A percentile compares a stretch with the other conserved stretches of the same genome.
Evolutionary conservation across 2,797 vertebrate species (phyloP).

Genomic region (Rhinichthys osculus): DNA sequence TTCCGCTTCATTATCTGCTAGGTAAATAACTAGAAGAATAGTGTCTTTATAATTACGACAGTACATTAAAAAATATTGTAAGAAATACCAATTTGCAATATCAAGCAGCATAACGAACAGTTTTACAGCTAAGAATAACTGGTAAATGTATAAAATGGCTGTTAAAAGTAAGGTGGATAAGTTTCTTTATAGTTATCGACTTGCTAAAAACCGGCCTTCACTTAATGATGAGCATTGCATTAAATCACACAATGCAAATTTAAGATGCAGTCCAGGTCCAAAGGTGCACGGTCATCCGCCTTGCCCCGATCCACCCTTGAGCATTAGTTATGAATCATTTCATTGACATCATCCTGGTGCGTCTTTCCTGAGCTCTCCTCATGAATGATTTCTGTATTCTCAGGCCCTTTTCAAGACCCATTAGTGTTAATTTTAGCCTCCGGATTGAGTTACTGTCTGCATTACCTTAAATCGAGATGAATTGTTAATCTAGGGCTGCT

Average conservation of each 20-base stretch:
- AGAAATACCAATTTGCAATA: not conserved
- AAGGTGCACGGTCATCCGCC: not conserved
- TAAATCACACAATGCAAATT: not conserved
- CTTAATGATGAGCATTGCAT: not conserved
- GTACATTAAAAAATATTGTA: not conserved
- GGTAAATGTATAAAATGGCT: not conserved
- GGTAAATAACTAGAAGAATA: not conserved
- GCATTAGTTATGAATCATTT: slow-evolving; percentile 56
- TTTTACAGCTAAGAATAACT: not conserved
- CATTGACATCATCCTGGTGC: slow-evolving; percentile 33
- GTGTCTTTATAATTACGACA: not conserved
- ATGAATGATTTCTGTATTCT: slow-evolving; percentile 52
- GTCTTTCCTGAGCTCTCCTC: slow-evolving; percentile 33
- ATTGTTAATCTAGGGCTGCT: slow-evolving; percentile 53
- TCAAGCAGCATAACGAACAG: not conserved
- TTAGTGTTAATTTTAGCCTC: slow-evolving; percentile 46
- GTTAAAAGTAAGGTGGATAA: not conserved
- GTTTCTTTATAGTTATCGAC: not conserved
- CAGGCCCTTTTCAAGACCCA: slow-evolving; percentile 44
- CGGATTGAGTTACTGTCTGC: slow-evolving; percentile 38
- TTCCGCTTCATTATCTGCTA: not conserved
- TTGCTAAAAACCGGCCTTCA: not conserved
- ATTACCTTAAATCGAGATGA: slow-evolving; percentile 51
- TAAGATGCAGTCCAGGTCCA: not conserved
- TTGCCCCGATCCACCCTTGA: slow-evolving; percentile 5